Base-by-base conservation (phyloP, 2,888 invertebrate species). In the Thumatha senex region DNA sequence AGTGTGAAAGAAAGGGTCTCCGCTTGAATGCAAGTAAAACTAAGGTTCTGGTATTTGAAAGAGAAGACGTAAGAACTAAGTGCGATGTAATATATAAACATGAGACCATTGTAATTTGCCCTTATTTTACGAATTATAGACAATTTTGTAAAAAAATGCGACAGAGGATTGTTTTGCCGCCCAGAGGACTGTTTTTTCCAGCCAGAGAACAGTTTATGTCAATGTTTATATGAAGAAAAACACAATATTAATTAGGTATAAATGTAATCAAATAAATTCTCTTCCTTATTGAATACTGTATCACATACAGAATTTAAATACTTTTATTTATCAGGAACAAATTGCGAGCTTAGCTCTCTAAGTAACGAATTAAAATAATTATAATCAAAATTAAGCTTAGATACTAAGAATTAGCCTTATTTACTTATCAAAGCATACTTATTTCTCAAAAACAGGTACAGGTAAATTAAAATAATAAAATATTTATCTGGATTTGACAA, bases 241-340 rank as follows among this genome's bases (percentile, higher is more conserved):
- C 40, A 46, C 48, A 55, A 46, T 48, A 42, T 55, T 42, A 51
- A 40, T 55, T 46, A 55, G n/a, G n/a, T n/a, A 46, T 51, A 51
- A 55, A 48, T 51, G 43, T 55, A 48, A 48, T 51, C 46, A 55
- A 48, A 48, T 55, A 48, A 55, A 55, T 46, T 52, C 35, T 45
- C 45, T 52, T 52, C 40, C 45, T 4, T 24, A 24, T 24, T 24
- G 5, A 24, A 24, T 24, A 24, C 2, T 24, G 18, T 24, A 51
- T 46, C 42, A 46, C 46, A 51, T 52, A 48, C 44, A 52, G 35
- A 53, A 45, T 41, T 53, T 45, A 48, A 39, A 39, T 48, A n/a
- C n/a, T n/a, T n/a, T n/a, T n/a, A n/a, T n/a, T n/a, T 8, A 4
- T 5, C 34, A 35, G 13, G 13, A 34, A 34, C 11, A 34, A 35